Evolutionary conservation across 2,113 vertebrate species (phyloP).

Genomic region (Phalacrocorax carbo): DNA sequence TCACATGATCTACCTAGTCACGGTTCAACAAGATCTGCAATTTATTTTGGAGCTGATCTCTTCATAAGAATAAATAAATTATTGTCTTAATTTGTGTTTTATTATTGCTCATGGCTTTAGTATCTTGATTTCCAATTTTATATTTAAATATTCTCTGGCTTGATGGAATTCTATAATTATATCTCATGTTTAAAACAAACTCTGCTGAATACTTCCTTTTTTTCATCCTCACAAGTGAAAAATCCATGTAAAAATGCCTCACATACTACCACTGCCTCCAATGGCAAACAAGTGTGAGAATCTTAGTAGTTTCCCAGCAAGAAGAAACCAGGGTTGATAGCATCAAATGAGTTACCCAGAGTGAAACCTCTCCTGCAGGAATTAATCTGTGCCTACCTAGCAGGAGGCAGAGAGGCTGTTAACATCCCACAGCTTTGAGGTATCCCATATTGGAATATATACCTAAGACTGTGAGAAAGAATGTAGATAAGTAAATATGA

Average conservation of each 20-base stretch:
- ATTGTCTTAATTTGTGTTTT: background rate
- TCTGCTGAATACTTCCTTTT: background rate
- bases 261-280: background rate
- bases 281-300: background rate
- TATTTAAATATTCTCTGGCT: background rate
- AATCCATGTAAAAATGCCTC: background rate
- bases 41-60: background rate
- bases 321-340: background rate
- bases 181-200: background rate
- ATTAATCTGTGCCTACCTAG: background rate
- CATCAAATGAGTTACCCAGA: background rate
- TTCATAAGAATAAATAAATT: background rate
- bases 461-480: background rate
- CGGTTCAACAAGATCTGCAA: background rate
- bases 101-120: background rate
- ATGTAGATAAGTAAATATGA: background rate
- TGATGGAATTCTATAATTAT: background rate
- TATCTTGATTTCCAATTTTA: background rate
- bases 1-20: background rate
- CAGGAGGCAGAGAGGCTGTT: background rate
- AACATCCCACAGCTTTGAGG: background rate
- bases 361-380: background rate
- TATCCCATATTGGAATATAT: background rate
- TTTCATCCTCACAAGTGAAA: background rate
- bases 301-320: background rate